Conservation (phyloP, 2,113 vertebrate genomes). For the Genyomyrus donnyi region DNA sequence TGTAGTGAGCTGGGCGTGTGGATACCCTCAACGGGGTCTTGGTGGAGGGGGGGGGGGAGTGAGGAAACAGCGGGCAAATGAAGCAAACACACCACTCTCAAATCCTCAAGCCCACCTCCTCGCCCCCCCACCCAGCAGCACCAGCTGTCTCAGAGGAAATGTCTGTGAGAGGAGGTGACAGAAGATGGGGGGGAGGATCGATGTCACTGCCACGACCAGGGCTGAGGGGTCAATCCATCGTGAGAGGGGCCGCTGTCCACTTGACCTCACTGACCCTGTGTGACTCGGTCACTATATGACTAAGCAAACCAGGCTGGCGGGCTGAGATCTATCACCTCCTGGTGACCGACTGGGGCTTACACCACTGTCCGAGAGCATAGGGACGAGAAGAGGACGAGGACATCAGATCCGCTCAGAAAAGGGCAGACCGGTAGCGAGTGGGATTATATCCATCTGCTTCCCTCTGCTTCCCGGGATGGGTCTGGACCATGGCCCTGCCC, state of each 20-base stretch:
- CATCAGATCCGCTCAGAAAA: neutral
- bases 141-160: neutral
- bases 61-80: neutral
- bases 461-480: neutral
- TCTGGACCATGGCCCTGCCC: neutral
- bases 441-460: neutral
- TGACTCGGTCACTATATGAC: neutral
- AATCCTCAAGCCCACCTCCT: neutral
- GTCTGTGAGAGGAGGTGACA: neutral
- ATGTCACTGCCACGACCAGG: neutral
- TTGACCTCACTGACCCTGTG: constrained; percentile 21
- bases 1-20: neutral
- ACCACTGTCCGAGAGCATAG: neutral
- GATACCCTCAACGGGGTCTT: neutral
- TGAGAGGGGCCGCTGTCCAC: constrained; percentile 5
- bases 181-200: neutral
- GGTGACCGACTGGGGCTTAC: neutral
- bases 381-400: neutral
- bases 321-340: neutral
- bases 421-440: neutral
- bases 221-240: neutral
- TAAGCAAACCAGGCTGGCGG: neutral
- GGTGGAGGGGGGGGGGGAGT: neutral
- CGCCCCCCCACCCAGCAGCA: neutral
- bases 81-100: neutral